Percentiles rank a stretch among this genome's conserved stretches.
phyloP scores from a whole-genome alignment of 2,113 vertebrate genomes.

The Struthio camelus region DNA sequence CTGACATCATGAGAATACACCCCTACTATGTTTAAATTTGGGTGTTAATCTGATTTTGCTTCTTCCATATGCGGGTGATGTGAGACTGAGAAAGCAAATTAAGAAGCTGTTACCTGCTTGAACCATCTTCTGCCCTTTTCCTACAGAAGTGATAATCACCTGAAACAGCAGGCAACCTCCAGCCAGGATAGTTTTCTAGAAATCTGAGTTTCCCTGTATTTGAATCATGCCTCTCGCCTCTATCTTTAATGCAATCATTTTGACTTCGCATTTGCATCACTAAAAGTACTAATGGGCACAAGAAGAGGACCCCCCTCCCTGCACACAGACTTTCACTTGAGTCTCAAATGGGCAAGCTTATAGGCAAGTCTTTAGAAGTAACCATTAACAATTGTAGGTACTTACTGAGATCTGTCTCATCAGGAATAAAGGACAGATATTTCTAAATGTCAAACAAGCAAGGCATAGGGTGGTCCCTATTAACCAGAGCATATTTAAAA shows the following conservation, averaged over 20 bases:
- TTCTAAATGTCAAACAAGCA: constrained; percentile 64
- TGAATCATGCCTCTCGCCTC: constrained; percentile 25
- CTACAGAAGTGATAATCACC: constrained; percentile 72
- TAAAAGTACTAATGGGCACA: not conserved
- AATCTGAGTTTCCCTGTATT: constrained; percentile 58
- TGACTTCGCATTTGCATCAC: constrained; percentile 42
- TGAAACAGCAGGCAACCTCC: constrained; percentile 66
- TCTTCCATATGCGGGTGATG: constrained; percentile 71
- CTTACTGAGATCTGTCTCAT: constrained; percentile 54
- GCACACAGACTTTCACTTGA: constrained; percentile 23
- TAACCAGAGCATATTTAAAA: constrained; percentile 75
- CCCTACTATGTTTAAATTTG: constrained; percentile 73
- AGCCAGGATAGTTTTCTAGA: constrained; percentile 36
- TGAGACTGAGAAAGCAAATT: constrained; percentile 75
- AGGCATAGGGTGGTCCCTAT: constrained; percentile 73
- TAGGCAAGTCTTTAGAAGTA: constrained; percentile 3
- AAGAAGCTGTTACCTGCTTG: constrained; percentile 75
- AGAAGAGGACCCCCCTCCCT: not conserved
- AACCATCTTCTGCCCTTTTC: constrained; percentile 49
- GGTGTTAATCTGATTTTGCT: constrained; percentile 67
- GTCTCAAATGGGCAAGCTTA: constrained; percentile 17
- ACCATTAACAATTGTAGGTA: constrained; percentile 24
- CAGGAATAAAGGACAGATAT: constrained; percentile 63
- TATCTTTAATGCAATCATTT: constrained; percentile 33
- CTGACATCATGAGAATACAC: constrained; percentile 81